A percentile compares a stretch with the other conserved stretches of the same genome.
Conservation (phyloP, 1,140 invertebrate genomes). For the Monochamus saltuarius region DNA sequence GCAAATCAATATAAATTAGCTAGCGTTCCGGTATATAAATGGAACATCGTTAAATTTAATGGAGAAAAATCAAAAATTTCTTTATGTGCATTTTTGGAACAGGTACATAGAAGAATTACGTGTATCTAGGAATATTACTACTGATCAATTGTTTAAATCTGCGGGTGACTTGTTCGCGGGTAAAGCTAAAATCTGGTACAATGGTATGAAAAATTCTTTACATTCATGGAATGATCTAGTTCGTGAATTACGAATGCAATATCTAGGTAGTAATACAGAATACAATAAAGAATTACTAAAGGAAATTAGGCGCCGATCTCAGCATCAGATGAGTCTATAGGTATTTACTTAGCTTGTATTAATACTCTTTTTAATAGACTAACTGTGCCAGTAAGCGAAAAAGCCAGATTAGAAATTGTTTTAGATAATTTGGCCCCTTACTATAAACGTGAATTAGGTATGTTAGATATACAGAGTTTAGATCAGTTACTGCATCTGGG, state of each 20-base stretch:
- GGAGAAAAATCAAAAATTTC: background rate
- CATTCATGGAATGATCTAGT: conserved; percentile 2
- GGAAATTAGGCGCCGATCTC: too few relatives aligned
- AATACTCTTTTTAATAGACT: too few relatives aligned
- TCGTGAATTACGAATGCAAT: background rate
- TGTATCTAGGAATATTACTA: conserved; percentile 7
- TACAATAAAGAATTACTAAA: too few relatives aligned
- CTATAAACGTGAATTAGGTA: too few relatives aligned
- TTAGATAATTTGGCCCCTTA: too few relatives aligned
- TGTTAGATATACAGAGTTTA: too few relatives aligned
- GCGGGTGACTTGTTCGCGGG: conserved; percentile 5
- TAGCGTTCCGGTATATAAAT: background rate
- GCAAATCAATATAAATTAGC: background rate
- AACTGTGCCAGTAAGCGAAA: too few relatives aligned
- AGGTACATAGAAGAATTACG: conserved; percentile 2
- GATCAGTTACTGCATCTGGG: too few relatives aligned
- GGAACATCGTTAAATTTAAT: background rate
- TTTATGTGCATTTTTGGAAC: conserved; percentile 1
- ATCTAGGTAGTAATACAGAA: too few relatives aligned
- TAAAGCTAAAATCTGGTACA: conserved; percentile 12
- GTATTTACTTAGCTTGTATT: too few relatives aligned
- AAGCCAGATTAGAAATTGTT: too few relatives aligned
- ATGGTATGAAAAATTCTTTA: background rate
- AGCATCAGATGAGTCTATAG: too few relatives aligned
- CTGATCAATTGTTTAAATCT: conserved; percentile 4